A percentile compares a stretch with the other conserved stretches of the same genome.
phyloP scores from a whole-genome alignment of 2,888 invertebrate species.

The Rhingia rostrata region DNA sequence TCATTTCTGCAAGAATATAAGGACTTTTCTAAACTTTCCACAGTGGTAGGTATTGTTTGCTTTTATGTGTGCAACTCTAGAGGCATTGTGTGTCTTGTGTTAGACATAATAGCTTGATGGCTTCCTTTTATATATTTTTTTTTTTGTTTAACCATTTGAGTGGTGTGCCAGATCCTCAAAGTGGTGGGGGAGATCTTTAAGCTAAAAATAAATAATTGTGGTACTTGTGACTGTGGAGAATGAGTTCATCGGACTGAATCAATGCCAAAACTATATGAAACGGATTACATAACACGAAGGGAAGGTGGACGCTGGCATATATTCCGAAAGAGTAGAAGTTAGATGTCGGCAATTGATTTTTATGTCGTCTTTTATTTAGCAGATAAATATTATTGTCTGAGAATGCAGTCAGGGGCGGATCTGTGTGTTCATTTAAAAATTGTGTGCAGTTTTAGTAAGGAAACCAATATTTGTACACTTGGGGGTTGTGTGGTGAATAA shows the following conservation, averaged over 20 bases:
- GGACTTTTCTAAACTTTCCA: constrained; percentile 7
- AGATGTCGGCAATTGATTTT: constrained; percentile 29
- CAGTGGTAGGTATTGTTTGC: background rate
- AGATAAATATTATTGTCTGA: too few relatives aligned
- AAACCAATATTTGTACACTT: too few relatives aligned
- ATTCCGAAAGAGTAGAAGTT: background rate
- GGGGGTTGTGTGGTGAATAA: too few relatives aligned
- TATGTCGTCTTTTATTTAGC: background rate
- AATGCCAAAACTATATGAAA: constrained; percentile 47
- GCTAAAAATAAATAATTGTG: constrained; percentile 66
- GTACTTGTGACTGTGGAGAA: constrained; percentile 15
- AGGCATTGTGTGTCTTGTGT: constrained; percentile 32
- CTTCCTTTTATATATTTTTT: constrained; percentile 15
- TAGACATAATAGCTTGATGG: constrained; percentile 43
- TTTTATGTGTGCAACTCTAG: constrained; percentile 46
- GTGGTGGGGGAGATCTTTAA: constrained; percentile 57
- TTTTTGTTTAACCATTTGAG: constrained; percentile 23
- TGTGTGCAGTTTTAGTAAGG: too few relatives aligned
- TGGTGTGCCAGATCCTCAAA: constrained; percentile 64
- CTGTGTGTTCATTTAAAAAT: too few relatives aligned
- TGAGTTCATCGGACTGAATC: constrained; percentile 64
- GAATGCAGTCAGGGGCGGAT: too few relatives aligned
- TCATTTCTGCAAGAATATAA: background rate
- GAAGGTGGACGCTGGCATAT: background rate
- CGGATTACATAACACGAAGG: constrained; percentile 29